Base-by-base conservation (phyloP, 2,888 invertebrate species). In the Pyrochroa serraticornis region DNA sequence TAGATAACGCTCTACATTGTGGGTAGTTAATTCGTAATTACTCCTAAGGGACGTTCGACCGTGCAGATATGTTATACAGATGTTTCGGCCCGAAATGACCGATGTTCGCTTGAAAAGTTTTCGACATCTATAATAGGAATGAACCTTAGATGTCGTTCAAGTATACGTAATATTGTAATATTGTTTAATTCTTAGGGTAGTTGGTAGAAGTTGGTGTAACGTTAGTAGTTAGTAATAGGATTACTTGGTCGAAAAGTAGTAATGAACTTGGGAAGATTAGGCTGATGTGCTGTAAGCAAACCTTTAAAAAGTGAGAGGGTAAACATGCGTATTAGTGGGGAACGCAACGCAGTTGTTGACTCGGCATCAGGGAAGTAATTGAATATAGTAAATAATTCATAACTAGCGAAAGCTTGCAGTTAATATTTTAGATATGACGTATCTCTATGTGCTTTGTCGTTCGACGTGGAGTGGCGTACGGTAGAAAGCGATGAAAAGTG, bases 401-500 rank as follows among this genome's bases (percentile, higher is more conserved):
- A 43, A 50, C 13, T 22, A 34, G 41, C 12, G 41, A 50, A 50
- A 43, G 42, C 35, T 50, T 50, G 50, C 42, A 41, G 47, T 55
- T 55, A 42, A 48, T 54, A 47, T 47, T 54, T 54, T 46, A 48
- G 37, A 39, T 55, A 22, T 52, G 39, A 39, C 50, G 44, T 49
- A 49, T 56, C 49, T 56, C 38, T 50, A 36, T 44, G 56, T 49
- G 56, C 43, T 56, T 50, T 49, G 49, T 56, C 50, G 50, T 56
- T 56, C 56, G 56, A 56, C 38, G 49, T 39, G 56, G 48, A 48
- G 42, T 43, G 55, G 44, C 38, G 45, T 44, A 22, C 44, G 47
- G 38, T 42, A 44, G 51, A 43, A 50, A 46, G 48, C 59, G 59
- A 59, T 64, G 60, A 64, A 55, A 63, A 60, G 58, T 63, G 53